These are phyloP conservation scores for Sebastiscus albofasciatus DNA, from an alignment of 2,797 vertebrate species.

Conservation along the genomic window DNA sequence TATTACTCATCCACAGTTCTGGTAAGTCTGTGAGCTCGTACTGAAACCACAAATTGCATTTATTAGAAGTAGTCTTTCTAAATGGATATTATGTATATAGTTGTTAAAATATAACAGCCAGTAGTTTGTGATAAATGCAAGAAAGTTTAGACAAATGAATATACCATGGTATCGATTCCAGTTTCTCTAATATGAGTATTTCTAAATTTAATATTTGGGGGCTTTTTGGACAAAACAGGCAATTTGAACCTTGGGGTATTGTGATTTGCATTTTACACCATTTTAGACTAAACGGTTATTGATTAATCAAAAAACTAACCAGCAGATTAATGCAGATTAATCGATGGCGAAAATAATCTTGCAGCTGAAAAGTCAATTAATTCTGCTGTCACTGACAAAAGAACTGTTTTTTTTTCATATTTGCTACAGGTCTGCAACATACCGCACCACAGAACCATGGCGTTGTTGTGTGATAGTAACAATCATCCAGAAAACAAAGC, in stretches of 20 bases:
- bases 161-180: neutral
- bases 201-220: neutral
- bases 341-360: neutral
- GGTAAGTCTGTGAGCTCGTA: neutral
- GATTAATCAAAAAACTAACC: neutral
- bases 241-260: neutral
- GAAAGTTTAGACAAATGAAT: neutral
- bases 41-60: neutral
- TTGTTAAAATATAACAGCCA: neutral
- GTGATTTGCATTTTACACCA: neutral
- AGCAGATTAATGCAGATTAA: neutral
- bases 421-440: neutral
- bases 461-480: too few species aligned
- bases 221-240: neutral
- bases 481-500: neutral
- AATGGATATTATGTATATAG: neutral
- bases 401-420: neutral
- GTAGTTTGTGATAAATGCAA: neutral
- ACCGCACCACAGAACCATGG: neutral
- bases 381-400: neutral
- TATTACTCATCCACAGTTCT: slow-evolving; percentile 6
- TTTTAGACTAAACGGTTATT: neutral
- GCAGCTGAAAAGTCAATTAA: neutral
- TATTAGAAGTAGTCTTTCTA: neutral
- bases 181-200: neutral